These are phyloP conservation scores for Oncorhynchus gorbuscha DNA, from an alignment of 2,113 vertebrate species.

Conservation along the genomic window DNA sequence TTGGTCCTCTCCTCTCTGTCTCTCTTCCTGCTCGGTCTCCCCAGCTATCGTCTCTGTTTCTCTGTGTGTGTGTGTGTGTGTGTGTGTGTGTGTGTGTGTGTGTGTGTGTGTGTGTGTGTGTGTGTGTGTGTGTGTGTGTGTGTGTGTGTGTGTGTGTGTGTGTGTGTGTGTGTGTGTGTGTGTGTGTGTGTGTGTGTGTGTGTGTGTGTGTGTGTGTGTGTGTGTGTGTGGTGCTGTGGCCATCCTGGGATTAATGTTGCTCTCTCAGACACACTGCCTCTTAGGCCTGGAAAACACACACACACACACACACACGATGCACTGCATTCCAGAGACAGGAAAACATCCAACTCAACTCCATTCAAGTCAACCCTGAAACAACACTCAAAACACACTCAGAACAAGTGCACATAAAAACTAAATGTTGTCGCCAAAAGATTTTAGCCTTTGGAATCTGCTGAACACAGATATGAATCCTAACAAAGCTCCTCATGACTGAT, in stretches of 20 bases:
- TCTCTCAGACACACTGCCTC: background rate
- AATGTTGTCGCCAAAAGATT: too few relatives aligned
- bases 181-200: background rate
- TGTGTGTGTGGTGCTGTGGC: background rate
- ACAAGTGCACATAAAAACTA: too few relatives aligned
- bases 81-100: background rate
- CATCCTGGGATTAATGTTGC: too few relatives aligned
- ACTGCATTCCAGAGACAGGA: background rate
- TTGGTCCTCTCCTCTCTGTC: background rate
- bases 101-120: background rate
- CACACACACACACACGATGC: background rate
- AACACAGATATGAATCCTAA: background rate
- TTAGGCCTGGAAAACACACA: background rate
- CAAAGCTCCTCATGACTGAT: background rate
- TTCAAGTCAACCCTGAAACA: background rate
- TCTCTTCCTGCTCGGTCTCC: too few relatives aligned
- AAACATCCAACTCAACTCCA: background rate
- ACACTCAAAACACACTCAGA: background rate
- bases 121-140: background rate
- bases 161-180: background rate
- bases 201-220: constrained; percentile 3
- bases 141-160: background rate
- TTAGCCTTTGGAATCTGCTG: too few relatives aligned
- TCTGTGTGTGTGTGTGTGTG: background rate
- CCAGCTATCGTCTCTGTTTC: background rate